Base-by-base conservation (phyloP, 1,140 invertebrate genomes). In the Lamellibrachia luymesi region DNA sequence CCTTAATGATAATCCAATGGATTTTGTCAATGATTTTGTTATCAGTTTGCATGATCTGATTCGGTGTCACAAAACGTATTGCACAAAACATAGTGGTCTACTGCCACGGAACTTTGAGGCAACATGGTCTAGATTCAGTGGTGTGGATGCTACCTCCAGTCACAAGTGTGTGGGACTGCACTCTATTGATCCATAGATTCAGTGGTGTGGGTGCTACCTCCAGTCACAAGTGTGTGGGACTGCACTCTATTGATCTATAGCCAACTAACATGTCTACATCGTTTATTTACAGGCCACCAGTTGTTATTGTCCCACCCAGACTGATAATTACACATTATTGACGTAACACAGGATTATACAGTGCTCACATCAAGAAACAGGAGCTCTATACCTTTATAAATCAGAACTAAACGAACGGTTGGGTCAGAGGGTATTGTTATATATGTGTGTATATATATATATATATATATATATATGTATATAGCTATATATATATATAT, bases 321-420 rank as follows among this genome's bases (percentile, higher is more conserved):
- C 64, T 80, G 13, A 80, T 80, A 80, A 80, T 80, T 80, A 80
- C 64, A 80, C 64, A 80, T 80, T 80, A 80, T 80, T 80, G 64
- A 80, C 17, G 64, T 80, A 80, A 80, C 13, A 80, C 13, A 80
- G 64, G 38, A 38, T 38, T 38, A 38, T 38, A 38, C 38, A 38
- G 38, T 38, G 38, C 38, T 38, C 64, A 22, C 64, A 56, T 80
- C 1, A 22, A 10, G 4, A 17, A 22, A 22, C 64, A 80, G 64
- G 64, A 80, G 8, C 13, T 80, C 25, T 2, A 80, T 80, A 38
- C 38, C 64, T 80, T 22, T 17, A 22, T 22, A 80, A 22, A 4
- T 10, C 17, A 4, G 64, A 80, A 80, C 6, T 80, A 80, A 0
- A 22, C 4, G 25, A 80, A 17, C 2, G 1, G 13, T 10, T 80